Base-by-base conservation (phyloP, 2,888 invertebrate genomes). In the Elysia crispata region DNA sequence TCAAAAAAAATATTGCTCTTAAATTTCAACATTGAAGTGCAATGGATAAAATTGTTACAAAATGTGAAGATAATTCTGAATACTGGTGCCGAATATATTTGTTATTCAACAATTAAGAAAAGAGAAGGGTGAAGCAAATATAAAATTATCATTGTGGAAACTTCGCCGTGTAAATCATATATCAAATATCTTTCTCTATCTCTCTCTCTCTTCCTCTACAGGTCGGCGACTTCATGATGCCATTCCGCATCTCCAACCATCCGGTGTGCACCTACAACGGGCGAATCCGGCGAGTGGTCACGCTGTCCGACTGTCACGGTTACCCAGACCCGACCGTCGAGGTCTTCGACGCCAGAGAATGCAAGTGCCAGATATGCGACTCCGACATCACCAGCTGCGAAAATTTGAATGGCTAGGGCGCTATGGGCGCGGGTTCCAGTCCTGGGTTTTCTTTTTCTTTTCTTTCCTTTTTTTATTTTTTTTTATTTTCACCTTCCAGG, bases 221-320 rank as follows among this genome's bases (percentile, higher is more conserved):
- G 96, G 95, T 95, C 85, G 95, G 96, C 0, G 96, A 97, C 92
- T 97, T 96, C 95, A 95, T 96, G 90, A 96, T 97, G 90, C 97
- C 97, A 0, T 97, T 95, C 92, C 97, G 97, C 91, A 94, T 95
- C 83, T 96, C 96, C 0, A 94, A 95, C 87, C 97, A 97, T 91
- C 96, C 96, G 0, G 97, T 97, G 0, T 97, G 97, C 92, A 95
- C 95, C 66, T 96, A 97, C 91, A 95, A 95, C 0, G 94, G 94
- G 0, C 93, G 95, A 1, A 94, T 94, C 82, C 94, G 94, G 75
- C 94, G 95, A 0, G 94, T 94, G 23, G 95, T 94, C 0, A 94
- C 94, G 70, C 93, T 97, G 62, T 93, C 94, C 6, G 93, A 96
- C 90, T 97, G 97, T 89, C 67, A 49, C 23, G 82, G 82, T 6